A percentile compares a stretch with the other conserved stretches of the same genome.
Evolutionary conservation across 2,888 invertebrate genomes (phyloP).

Genomic region (Aleiodes alternator): DNA sequence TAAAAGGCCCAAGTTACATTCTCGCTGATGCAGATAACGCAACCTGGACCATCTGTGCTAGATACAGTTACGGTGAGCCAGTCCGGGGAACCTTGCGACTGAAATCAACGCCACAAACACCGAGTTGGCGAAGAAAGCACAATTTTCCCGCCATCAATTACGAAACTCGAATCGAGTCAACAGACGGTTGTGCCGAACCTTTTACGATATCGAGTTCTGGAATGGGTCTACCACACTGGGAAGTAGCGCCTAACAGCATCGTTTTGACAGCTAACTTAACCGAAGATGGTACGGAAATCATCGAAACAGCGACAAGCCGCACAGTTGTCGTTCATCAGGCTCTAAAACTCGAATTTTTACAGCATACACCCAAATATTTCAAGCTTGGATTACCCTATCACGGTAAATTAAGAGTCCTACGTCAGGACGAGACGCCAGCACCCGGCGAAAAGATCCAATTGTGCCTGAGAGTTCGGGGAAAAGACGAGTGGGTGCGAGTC

Average conservation of each 20-base stretch:
- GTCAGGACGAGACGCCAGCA: slow-evolving; percentile 70
- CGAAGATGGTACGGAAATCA: slow-evolving; percentile 81
- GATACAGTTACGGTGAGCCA: slow-evolving; percentile 80
- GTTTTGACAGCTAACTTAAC: slow-evolving; percentile 74
- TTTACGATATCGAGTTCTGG: slow-evolving; percentile 70
- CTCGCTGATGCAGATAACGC: slow-evolving; percentile 75
- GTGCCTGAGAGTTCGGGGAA: slow-evolving; percentile 69
- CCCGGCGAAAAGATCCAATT: slow-evolving; percentile 71
- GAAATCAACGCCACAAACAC: slow-evolving; percentile 71
- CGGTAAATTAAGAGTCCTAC: slow-evolving; percentile 78
- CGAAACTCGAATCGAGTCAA: slow-evolving; percentile 57
- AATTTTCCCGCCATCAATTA: slow-evolving; percentile 70
- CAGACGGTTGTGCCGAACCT: slow-evolving; percentile 70
- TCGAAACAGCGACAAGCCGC: slow-evolving; percentile 80
- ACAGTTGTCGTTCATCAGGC: slow-evolving; percentile 79
- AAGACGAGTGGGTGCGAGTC: slow-evolving; percentile 69
- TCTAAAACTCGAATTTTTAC: slow-evolving; percentile 79
- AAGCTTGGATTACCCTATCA: slow-evolving; percentile 85
- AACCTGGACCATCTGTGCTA: slow-evolving; percentile 78
- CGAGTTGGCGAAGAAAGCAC: slow-evolving; percentile 69
- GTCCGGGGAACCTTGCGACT: slow-evolving; percentile 78
- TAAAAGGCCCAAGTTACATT: slow-evolving; percentile 77
- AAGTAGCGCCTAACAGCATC: slow-evolving; percentile 70
- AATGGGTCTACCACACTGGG: slow-evolving; percentile 70
- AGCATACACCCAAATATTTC: slow-evolving; percentile 79